Percentiles rank a stretch among this genome's conserved stretches.
phyloP scores from a whole-genome alignment of 2,888 invertebrate genomes.

The Leptopterna dolabrata region DNA sequence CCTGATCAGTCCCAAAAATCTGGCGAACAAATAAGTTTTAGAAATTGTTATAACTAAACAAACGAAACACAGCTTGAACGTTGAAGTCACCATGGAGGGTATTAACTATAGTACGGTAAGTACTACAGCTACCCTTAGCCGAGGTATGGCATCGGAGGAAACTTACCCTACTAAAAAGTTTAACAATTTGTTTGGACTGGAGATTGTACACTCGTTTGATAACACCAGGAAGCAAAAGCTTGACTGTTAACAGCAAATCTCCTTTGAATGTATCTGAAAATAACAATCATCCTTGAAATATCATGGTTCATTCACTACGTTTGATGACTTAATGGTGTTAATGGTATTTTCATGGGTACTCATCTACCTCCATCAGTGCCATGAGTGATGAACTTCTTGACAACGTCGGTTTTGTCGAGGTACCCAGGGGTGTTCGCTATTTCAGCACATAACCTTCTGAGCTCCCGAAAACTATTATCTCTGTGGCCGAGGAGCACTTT shows the following conservation, averaged over 20 bases:
- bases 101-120: no score
- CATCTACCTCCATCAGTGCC: conserved; percentile 66
- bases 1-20: conserved; percentile 79
- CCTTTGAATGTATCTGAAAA: conserved; percentile 79
- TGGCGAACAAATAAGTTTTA: no score
- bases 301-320: not conserved
- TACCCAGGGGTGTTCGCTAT: conserved; percentile 84
- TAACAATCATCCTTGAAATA: not conserved
- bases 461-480: conserved; percentile 82
- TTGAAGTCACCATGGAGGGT: no score
- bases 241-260: conserved; percentile 83
- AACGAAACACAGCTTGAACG: no score
- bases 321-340: no score
- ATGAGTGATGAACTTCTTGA: conserved; percentile 76
- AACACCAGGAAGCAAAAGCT: conserved; percentile 83
- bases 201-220: conserved; percentile 90
- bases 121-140: no score
- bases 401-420: conserved; percentile 80
- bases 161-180: conserved; percentile 80
- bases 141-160: no score
- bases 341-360: no score
- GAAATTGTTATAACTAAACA: no score
- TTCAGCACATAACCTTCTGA: conserved; percentile 80
- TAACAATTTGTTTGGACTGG: conserved; percentile 90
- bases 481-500: no score